A percentile compares a stretch with the other conserved stretches of the same genome.
phyloP scores from a whole-genome alignment of 2,797 vertebrate genomes.

The Cephalopachus bancanus region DNA sequence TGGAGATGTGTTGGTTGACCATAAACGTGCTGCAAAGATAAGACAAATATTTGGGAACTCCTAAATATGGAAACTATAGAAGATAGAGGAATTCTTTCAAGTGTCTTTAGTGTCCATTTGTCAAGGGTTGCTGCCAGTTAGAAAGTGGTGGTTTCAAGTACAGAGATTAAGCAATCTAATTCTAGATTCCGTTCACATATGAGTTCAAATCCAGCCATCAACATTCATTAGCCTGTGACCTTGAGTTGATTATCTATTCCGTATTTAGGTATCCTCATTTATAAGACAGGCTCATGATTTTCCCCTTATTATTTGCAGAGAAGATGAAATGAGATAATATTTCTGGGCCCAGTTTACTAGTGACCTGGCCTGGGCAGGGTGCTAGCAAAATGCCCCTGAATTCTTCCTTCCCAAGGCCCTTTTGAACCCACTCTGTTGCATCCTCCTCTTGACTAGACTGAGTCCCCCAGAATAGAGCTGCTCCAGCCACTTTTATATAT shows the following conservation, averaged over 20 bases:
- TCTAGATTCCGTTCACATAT: neutral
- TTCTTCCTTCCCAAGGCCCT: neutral
- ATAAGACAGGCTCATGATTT: neutral
- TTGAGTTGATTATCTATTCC: neutral
- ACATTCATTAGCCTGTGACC: neutral
- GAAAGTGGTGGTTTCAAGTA: neutral
- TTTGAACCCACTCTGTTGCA: neutral
- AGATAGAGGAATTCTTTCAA: neutral
- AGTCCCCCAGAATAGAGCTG: neutral
- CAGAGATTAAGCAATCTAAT: neutral
- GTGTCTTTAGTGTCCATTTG: accelerated
- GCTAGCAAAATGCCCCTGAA: neutral
- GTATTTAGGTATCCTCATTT: neutral
- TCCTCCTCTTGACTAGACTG: neutral
- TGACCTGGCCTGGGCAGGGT: neutral
- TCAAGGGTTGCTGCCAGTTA: no score
- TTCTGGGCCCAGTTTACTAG: neutral
- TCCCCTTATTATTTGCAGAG: neutral
- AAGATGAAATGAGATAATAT: neutral
- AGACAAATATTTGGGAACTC: neutral
- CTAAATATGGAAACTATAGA: neutral
- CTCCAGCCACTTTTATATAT: no score
- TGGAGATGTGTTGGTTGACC: neutral
- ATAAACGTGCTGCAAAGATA: neutral
- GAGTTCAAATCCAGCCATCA: neutral